These are phyloP conservation scores for Ploceus nigricollis DNA, from an alignment of 2,113 vertebrate genomes.

Conservation along the genomic window DNA sequence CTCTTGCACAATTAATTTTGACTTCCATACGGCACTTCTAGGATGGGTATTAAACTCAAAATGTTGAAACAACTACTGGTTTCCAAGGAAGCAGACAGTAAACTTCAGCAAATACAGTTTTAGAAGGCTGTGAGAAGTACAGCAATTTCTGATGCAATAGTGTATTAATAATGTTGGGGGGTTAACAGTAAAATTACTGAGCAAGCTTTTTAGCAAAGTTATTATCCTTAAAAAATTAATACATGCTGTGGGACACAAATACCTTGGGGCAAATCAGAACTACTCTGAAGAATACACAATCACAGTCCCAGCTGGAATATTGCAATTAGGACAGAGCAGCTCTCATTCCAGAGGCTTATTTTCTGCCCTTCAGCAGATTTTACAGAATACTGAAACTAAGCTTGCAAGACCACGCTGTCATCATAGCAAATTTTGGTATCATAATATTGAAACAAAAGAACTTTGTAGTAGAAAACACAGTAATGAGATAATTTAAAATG, in stretches of 20 bases:
- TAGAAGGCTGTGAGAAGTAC: neutral
- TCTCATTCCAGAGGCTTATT: neutral
- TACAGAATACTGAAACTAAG: neutral
- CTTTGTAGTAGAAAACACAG: neutral
- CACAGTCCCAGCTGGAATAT: neutral
- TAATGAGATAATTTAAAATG: neutral
- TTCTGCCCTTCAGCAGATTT: constrained; percentile 7
- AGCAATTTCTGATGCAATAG: neutral
- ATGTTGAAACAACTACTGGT: neutral
- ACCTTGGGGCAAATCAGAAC: neutral
- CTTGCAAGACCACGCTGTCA: neutral
- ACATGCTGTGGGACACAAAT: neutral
- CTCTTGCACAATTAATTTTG: neutral
- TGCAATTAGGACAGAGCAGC: neutral
- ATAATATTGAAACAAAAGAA: neutral
- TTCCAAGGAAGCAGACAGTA: neutral
- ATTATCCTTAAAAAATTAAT: neutral
- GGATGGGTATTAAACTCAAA: neutral
- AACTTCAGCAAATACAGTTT: neutral
- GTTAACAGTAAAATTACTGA: neutral
- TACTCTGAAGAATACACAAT: neutral
- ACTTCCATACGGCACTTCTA: neutral
- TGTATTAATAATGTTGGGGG: neutral
- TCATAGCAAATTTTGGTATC: neutral
- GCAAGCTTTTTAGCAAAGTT: neutral